phyloP scores from a whole-genome alignment of 2,888 invertebrate species.

The Scaptomyza cyrtandrae region DNA sequence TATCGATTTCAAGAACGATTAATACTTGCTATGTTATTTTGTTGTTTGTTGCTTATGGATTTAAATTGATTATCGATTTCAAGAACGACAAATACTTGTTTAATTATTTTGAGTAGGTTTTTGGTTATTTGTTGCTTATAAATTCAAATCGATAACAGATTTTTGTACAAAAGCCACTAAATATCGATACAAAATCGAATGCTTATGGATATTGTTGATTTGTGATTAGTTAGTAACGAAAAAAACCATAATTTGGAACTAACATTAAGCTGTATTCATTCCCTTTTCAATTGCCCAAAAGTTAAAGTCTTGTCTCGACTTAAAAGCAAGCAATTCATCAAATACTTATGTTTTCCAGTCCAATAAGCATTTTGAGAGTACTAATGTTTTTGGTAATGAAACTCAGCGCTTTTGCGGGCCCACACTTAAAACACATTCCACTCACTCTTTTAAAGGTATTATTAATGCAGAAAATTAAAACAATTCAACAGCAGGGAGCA shows the following conservation, averaged over 20 bases:
- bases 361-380: constrained; percentile 11
- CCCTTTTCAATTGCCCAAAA: not conserved
- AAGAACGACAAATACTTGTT: no score
- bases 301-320: not conserved
- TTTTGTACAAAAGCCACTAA: not conserved
- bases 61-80: no score
- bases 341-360: constrained; percentile 1
- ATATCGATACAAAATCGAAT: no score
- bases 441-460: constrained; percentile 1
- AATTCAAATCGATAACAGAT: not conserved
- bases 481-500: constrained; percentile 61
- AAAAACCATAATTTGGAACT: no score
- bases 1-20: no score
- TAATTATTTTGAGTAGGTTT: no score
- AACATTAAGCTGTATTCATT: no score
- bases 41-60: no score
- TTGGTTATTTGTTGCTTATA: not conserved
- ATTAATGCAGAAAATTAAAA: constrained; percentile 47
- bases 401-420: not conserved
- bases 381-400: not conserved
- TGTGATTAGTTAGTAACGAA: no score
- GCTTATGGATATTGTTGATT: no score
- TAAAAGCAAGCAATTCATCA: not conserved
- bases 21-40: no score
- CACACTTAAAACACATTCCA: constrained; percentile 19